phyloP scores from a whole-genome alignment of 2,797 vertebrate species.

The Chiroxiphia lanceolata region DNA sequence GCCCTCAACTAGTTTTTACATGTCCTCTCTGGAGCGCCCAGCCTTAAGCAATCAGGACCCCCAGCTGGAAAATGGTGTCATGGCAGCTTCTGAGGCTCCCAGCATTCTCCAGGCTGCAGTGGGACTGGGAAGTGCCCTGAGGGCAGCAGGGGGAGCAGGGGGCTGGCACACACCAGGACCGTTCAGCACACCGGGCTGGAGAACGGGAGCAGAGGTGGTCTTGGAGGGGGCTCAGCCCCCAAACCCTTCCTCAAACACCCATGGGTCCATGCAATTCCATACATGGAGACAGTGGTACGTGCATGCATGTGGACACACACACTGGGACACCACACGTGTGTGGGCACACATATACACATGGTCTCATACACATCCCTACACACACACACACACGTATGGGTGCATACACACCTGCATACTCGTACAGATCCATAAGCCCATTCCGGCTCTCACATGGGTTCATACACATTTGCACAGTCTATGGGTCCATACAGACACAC shows the following conservation, averaged over 20 bases:
- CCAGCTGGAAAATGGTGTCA: fast-evolving
- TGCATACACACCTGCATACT: fast-evolving
- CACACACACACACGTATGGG: not conserved
- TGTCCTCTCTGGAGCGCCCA: not conserved
- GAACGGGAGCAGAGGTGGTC: fast-evolving
- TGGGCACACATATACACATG: not conserved
- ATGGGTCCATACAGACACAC: not conserved
- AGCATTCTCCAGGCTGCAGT: not conserved
- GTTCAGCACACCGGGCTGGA: not conserved
- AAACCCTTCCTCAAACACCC: not conserved
- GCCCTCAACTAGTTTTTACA: not conserved
- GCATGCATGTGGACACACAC: fast-evolving
- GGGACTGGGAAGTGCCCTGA: not conserved
- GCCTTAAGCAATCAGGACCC: not conserved
- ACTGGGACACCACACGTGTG: fast-evolving
- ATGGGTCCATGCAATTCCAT: fast-evolving
- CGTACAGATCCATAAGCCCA: not conserved
- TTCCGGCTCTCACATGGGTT: not conserved
- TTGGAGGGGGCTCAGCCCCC: not conserved
- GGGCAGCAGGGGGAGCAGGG: fast-evolving
- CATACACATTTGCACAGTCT: fast-evolving
- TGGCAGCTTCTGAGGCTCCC: fast-evolving
- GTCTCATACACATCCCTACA: not conserved
- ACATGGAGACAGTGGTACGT: fast-evolving
- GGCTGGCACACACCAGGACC: not conserved